These are phyloP conservation scores for Columba livia DNA, from an alignment of 2,113 vertebrate species.

Conservation along the genomic window DNA sequence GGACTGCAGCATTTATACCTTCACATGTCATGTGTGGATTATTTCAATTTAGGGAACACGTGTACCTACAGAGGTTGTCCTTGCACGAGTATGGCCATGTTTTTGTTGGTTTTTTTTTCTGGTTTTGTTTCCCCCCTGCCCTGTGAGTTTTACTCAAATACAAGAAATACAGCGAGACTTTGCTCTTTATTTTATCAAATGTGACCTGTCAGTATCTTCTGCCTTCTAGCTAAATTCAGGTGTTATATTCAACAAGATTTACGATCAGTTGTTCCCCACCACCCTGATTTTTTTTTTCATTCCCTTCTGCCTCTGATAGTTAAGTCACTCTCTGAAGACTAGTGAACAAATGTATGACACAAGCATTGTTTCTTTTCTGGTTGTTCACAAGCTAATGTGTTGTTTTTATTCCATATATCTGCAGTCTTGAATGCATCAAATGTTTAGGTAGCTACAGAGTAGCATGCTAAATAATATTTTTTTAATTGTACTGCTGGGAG, in stretches of 20 bases:
- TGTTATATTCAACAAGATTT: neutral
- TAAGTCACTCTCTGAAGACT: neutral
- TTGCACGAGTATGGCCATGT: rapidly evolving
- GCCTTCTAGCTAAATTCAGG: neutral
- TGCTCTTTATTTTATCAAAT: neutral
- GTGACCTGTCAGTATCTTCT: neutral
- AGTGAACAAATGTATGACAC: neutral
- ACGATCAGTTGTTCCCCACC: neutral
- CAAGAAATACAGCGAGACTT: neutral
- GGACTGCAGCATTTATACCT: neutral
- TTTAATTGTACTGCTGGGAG: neutral
- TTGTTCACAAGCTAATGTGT: neutral
- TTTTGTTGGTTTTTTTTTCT: neutral
- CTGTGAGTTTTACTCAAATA: neutral
- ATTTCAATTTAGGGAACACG: neutral
- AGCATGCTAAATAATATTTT: neutral
- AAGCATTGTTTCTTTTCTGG: neutral
- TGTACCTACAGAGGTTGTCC: neutral
- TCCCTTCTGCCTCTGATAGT: neutral
- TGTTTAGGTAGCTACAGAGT: neutral
- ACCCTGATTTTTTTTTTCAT: neutral
- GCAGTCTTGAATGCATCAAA: neutral
- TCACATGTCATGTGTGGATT: neutral
- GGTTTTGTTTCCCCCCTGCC: too few species aligned
- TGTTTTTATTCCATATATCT: neutral